Percentiles rank a stretch among this genome's conserved stretches.
phyloP scores from a whole-genome alignment of 1,140 invertebrate genomes.

The Drosophila rhopaloa region DNA sequence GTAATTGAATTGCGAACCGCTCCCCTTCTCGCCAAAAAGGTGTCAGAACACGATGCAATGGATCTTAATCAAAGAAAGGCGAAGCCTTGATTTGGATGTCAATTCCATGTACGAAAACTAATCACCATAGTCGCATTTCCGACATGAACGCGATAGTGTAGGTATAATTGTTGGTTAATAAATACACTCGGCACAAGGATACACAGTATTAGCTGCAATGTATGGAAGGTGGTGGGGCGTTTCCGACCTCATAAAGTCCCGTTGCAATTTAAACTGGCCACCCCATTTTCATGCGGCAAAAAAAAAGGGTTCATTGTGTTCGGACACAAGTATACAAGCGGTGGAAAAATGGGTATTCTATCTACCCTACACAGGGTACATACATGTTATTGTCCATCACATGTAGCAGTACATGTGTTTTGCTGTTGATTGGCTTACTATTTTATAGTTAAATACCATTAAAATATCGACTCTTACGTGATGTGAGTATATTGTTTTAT shows the following conservation, averaged over 20 bases:
- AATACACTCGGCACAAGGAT: neutral
- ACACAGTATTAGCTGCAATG: slow-evolving; percentile 1
- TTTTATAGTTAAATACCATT: too few species aligned
- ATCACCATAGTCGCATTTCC: slow-evolving; percentile 21
- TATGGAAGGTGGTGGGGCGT: neutral
- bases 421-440: too few species aligned
- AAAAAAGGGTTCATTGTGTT: neutral
- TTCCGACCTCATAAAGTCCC: neutral
- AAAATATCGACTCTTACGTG: too few species aligned
- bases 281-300: neutral
- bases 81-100: slow-evolving; percentile 22
- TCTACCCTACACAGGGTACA: neutral
- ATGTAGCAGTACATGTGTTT: too few species aligned
- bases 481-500: too few species aligned
- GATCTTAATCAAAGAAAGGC: slow-evolving; percentile 21
- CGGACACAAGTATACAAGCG: neutral
- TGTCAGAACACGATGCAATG: slow-evolving; percentile 16
- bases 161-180: neutral
- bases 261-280: neutral
- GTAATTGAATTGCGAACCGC: slow-evolving; percentile 1
- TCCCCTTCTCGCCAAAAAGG: neutral
- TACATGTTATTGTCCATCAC: too few species aligned
- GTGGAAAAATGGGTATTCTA: neutral
- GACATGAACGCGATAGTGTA: neutral
- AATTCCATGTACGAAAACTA: slow-evolving; percentile 19